Conservation (phyloP, 2,113 vertebrate genomes). For the Uria aalge region DNA sequence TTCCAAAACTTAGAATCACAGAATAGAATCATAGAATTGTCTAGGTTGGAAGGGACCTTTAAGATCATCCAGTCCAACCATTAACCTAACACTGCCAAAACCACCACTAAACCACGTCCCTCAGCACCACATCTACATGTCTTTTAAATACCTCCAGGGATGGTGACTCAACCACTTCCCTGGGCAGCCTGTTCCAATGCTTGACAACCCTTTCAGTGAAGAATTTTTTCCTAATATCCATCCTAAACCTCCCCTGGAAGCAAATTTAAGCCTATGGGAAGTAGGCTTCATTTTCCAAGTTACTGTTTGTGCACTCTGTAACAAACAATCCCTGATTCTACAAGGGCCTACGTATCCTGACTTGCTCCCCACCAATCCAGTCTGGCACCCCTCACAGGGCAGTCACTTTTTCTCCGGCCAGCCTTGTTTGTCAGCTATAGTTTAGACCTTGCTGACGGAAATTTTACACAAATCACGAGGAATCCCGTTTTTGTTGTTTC, state of each 20-base stretch:
- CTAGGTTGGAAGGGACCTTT: background rate
- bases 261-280: background rate
- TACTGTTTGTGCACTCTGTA: background rate
- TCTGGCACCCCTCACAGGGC: background rate
- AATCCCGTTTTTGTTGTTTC: background rate
- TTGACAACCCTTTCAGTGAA: background rate
- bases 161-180: background rate
- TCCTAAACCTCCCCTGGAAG: background rate
- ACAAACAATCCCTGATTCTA: background rate
- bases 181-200: background rate
- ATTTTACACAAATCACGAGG: background rate
- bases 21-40: background rate
- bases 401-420: background rate
- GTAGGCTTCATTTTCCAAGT: background rate
- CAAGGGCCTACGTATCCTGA: background rate
- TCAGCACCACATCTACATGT: background rate
- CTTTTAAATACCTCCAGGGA: background rate
- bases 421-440: background rate
- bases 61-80: background rate
- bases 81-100: background rate
- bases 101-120: background rate
- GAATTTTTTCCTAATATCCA: background rate
- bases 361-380: background rate
- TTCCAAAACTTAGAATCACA: background rate
- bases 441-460: background rate